A percentile compares a stretch with the other conserved stretches of the same genome.
phyloP scores from a whole-genome alignment of 2,797 vertebrate species.

The Acanthurus leucopareius region DNA sequence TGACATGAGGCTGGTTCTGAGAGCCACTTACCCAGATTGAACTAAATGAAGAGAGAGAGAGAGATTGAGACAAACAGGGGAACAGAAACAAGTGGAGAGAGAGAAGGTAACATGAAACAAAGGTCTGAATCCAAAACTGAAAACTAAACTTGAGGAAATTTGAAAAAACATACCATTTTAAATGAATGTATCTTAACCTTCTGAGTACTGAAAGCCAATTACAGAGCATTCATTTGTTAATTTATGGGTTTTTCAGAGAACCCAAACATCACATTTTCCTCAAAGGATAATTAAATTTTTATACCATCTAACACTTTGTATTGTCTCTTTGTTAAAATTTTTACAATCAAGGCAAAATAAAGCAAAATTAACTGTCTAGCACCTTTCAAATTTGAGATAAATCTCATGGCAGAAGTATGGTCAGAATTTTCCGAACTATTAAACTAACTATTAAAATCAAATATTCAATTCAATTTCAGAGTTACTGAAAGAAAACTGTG shows the following conservation, averaged over 20 bases:
- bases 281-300: too few species aligned
- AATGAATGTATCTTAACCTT: not conserved
- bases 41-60: constrained; percentile 41
- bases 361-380: not conserved
- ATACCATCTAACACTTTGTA: not conserved
- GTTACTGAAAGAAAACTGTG: too few species aligned
- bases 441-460: too few species aligned
- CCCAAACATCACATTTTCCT: not conserved
- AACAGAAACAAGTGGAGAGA: not conserved
- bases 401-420: not conserved
- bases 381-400: not conserved
- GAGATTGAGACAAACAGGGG: not conserved
- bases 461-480: too few species aligned
- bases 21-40: constrained; percentile 64
- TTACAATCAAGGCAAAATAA: not conserved
- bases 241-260: too few species aligned
- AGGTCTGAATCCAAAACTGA: not conserved
- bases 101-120: not conserved
- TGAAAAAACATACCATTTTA: too few species aligned
- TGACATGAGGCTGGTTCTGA: constrained; percentile 43
- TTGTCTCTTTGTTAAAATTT: not conserved
- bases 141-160: not conserved
- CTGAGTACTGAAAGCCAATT: not conserved
- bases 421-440: too few species aligned
- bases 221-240: too few species aligned